Percentiles rank a stretch among this genome's conserved stretches.
Conservation (phyloP, 2,797 vertebrate species). For the Platalea minor region DNA sequence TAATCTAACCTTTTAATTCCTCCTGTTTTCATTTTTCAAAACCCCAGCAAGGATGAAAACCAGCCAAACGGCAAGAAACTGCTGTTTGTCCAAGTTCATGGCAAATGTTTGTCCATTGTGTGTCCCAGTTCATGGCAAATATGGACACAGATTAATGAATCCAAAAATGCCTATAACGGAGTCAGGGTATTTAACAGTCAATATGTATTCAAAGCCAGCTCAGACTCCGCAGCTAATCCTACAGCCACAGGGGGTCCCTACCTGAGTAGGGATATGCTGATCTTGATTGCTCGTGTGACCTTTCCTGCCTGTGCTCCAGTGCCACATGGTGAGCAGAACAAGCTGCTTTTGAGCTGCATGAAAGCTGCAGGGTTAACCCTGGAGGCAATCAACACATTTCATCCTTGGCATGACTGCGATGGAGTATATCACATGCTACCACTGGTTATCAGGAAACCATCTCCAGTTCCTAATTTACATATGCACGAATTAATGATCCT, state of each 20-base stretch:
- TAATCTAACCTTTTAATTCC: constrained; percentile 39
- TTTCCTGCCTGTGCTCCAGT: constrained; percentile 52
- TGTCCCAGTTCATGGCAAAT: not conserved
- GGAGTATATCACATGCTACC: not conserved
- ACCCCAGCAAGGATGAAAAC: not conserved
- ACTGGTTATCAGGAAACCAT: not conserved
- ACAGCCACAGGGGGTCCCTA: constrained; percentile 33
- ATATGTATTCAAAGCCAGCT: not conserved
- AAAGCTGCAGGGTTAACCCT: constrained; percentile 35
- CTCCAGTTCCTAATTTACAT: not conserved
- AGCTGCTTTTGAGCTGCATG: constrained; percentile 12
- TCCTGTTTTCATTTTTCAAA: not conserved
- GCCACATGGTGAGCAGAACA: constrained; percentile 58
- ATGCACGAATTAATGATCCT: constrained; percentile 37
- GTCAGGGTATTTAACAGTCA: not conserved
- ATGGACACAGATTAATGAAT: not conserved
- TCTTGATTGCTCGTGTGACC: constrained; percentile 59
- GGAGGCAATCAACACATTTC: constrained; percentile 47
- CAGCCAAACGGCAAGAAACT: not conserved
- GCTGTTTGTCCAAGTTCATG: not conserved
- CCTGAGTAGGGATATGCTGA: constrained; percentile 37
- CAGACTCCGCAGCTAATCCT: constrained; percentile 11
- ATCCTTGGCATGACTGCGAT: not conserved
- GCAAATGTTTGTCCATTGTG: not conserved
- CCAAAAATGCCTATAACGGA: not conserved